Evolutionary conservation across 2,797 vertebrate species (phyloP).

Genomic region (Moxostoma hubbsi): DNA sequence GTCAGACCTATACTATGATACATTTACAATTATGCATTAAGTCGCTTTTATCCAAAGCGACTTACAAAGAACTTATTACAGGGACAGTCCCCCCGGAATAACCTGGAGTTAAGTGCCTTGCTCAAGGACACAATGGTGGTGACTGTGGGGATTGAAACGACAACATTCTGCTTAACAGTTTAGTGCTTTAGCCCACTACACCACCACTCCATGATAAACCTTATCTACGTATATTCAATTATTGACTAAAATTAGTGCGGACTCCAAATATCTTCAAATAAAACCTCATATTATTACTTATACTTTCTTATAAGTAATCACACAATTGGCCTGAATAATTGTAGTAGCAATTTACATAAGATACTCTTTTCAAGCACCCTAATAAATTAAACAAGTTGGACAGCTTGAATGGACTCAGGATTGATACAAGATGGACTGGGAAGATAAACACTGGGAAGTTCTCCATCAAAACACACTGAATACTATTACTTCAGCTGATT

Average conservation of each 20-base stretch:
- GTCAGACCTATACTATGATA: background rate
- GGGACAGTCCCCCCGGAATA: no score
- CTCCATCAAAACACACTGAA: no score
- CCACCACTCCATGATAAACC: no score
- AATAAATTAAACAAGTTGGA: conserved; percentile 16
- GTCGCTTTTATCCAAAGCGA: no score
- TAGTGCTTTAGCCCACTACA: no score
- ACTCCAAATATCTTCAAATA: conserved; percentile 5
- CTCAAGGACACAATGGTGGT: no score
- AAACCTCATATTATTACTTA: conserved; percentile 10
- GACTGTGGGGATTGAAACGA: no score
- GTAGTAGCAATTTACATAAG: conserved; percentile 41
- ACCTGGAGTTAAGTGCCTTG: no score
- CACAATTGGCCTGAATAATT: conserved; percentile 28
- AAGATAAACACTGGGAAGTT: conserved; percentile 21
- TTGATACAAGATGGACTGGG: conserved; percentile 32
- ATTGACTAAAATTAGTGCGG: background rate
- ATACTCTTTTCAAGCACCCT: conserved; percentile 7
- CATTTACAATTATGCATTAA: no score
- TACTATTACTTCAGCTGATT: no score
- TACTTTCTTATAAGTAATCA: conserved; percentile 1
- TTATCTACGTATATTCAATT: background rate
- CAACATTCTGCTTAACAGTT: no score
- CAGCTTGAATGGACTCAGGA: conserved; percentile 20
- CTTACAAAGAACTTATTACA: no score